A percentile compares a stretch with the other conserved stretches of the same genome.
Evolutionary conservation across 2,888 invertebrate species (phyloP).

Genomic region (Idaea dimidiata): DNA sequence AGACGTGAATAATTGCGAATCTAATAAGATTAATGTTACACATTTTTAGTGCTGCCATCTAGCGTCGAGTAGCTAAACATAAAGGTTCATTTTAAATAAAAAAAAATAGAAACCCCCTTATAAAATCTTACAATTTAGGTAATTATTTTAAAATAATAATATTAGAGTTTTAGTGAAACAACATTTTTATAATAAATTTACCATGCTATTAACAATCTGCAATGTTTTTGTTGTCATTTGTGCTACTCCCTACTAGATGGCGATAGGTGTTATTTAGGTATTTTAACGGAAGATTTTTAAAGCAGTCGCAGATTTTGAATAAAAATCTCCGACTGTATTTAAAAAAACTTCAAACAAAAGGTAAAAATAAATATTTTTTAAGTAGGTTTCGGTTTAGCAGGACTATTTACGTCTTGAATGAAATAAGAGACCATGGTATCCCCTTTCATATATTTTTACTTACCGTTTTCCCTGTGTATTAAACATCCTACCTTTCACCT

Average conservation of each 20-base stretch:
- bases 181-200: no score
- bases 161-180: neutral
- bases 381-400: no score
- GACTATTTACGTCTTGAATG: no score
- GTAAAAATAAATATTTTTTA: no score
- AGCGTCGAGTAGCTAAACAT: slow-evolving; percentile 42
- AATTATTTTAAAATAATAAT: neutral
- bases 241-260: slow-evolving; percentile 57
- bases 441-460: no score
- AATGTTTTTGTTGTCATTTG: slow-evolving; percentile 4
- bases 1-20: neutral
- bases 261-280: slow-evolving; percentile 23
- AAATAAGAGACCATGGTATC: no score
- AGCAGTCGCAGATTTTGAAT: no score
- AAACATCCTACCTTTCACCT: no score
- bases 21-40: neutral
- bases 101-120: neutral
- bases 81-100: neutral
- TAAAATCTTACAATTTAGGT: neutral
- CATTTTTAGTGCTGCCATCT: slow-evolving; percentile 43
- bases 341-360: no score
- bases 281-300: neutral
- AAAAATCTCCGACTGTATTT: no score
- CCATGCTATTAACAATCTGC: no score
- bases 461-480: no score